Evolutionary conservation across 2,113 vertebrate genomes (phyloP), one percentile per base, ranked within the genome.

Genomic region (Lepisosteus oculatus): DNA sequence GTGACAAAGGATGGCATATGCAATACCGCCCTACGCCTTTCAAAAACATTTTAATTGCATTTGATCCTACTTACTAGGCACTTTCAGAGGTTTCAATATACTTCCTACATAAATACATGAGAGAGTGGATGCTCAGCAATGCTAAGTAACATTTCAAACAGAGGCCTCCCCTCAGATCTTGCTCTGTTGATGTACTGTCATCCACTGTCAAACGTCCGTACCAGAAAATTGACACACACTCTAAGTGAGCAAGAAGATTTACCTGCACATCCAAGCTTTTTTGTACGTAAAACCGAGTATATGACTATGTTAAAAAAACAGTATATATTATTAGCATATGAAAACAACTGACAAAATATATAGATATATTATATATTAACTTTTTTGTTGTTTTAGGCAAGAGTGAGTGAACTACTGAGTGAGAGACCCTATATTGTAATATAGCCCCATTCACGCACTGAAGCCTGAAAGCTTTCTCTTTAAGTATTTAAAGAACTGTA

Each of bases 391-490:
- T 83, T 85, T 80, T 81, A 76, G 80, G 85, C 88, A 86, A 85
- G 87, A 91, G 86, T 83, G 84, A 89, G 85, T 90, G 92, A 95
- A 96, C 96, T 97, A 97, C 96, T 99, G 96, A 98, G 91, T 85
- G 88, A 92, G 90, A 90, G 83, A 85, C 86, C 86, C 90, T 88
- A 85, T 88, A 88, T 91, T 87, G 90, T 92, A 87, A 86, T 86
- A 81, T 84, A 85, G 84, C 85, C 65, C 79, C 83, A 89, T 86
- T 90, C 89, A 90, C 92, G 92, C 93, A 93, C 92, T 95, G 95
- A 95, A 92, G 90, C 89, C 87, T 83, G 82, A 87, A 92, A 87
- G 86, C 90, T 89, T 89, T 90, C 86, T 91, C 90, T 72, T 67
- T 85, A 78, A 92, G 83, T 94, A 93, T 95, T 93, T 86, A 85